These are phyloP conservation scores for Apeltes quadracus DNA, from an alignment of 2,113 vertebrate genomes.

Conservation along the genomic window DNA sequence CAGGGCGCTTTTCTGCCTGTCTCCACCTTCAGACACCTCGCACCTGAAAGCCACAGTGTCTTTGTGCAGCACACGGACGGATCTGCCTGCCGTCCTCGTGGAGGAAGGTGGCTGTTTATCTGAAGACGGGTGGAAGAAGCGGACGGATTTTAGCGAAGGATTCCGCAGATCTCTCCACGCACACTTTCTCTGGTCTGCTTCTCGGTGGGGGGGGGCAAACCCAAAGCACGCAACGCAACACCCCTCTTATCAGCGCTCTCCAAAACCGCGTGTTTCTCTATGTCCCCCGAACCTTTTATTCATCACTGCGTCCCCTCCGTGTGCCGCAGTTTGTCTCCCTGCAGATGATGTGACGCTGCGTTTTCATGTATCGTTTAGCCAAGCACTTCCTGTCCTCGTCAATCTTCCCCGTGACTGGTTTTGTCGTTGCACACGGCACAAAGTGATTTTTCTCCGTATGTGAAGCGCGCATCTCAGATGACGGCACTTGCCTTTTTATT, in stretches of 20 bases:
- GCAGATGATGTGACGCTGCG: slow-evolving; percentile 38
- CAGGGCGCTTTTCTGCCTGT: slow-evolving; percentile 59
- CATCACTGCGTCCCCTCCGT: slow-evolving; percentile 11
- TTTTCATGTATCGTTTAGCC: slow-evolving; percentile 54
- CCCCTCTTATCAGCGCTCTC: too few species aligned
- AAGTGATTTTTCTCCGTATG: slow-evolving; percentile 51
- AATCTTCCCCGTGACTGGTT: slow-evolving; percentile 48
- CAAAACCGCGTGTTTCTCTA: background rate
- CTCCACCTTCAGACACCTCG: slow-evolving; percentile 52
- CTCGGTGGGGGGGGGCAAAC: too few species aligned
- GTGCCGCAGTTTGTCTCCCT: slow-evolving; percentile 28
- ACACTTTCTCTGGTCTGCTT: slow-evolving; percentile 40
- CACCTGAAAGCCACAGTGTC: slow-evolving; percentile 42
- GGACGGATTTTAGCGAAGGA: slow-evolving; percentile 47
- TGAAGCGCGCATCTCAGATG: slow-evolving; percentile 42
- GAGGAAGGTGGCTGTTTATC: slow-evolving; percentile 20
- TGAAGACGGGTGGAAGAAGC: slow-evolving; percentile 56
- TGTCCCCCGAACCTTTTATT: slow-evolving; percentile 24
- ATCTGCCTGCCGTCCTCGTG: slow-evolving; percentile 41
- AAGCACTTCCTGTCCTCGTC: slow-evolving; percentile 59
- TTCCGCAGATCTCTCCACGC: slow-evolving; percentile 55
- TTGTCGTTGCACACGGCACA: slow-evolving; percentile 38
- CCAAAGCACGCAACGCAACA: slow-evolving; percentile 54
- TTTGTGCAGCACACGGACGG: slow-evolving; percentile 44
- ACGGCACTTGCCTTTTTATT: slow-evolving; percentile 43